Base-by-base conservation (phyloP, 2,888 invertebrate species). In the Pelosia muscerda region DNA sequence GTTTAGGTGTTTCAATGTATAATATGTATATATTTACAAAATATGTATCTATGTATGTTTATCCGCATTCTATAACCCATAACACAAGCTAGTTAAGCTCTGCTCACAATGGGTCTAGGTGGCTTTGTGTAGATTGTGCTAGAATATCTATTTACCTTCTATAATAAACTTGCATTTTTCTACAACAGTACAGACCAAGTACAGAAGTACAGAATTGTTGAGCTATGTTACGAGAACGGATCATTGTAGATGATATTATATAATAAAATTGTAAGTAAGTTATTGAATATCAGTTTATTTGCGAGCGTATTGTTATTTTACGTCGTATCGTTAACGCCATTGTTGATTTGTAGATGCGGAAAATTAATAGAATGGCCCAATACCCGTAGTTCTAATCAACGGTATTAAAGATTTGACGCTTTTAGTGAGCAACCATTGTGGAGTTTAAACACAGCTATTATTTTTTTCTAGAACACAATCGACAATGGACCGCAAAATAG, bases 211-310 rank as follows among this genome's bases (percentile, higher is more conserved):
- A 49, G 49, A 19, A n/a, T 49, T n/a, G n/a, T 19, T 19, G 9
- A 49, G 19, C 6, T 49, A 49, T 49, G 8, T 19, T 49, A 19
- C 19, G 42, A n/a, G 19, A 49, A 49, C 9, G n/a, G 19, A 49
- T n/a, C 49, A n/a, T 49, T 49, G 49, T 49, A 8, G 49, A 49
- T n/a, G 9, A n/a, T 49, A n/a, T 49, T 49, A n/a, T 9, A n/a
- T 49, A 49, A 55, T 8, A 13, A 55, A 55, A 55, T 55, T 55
- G 54, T 25, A 11, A 53, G n/a, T 22, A 53, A 55, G 23, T 23
- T 55, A 55, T 55, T 55, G 54, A 55, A 55, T 55, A 55, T 55
- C 54, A 55, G 23, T 13, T 55, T 23, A 55, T 55, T 55, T 55
- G 25, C 54, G 23, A 55, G 25, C 6, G 54, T 25, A 13, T 55